These are phyloP conservation scores for Hippopotamus amphibius DNA, from an alignment of 2,113 vertebrate genomes.

Conservation along the genomic window DNA sequence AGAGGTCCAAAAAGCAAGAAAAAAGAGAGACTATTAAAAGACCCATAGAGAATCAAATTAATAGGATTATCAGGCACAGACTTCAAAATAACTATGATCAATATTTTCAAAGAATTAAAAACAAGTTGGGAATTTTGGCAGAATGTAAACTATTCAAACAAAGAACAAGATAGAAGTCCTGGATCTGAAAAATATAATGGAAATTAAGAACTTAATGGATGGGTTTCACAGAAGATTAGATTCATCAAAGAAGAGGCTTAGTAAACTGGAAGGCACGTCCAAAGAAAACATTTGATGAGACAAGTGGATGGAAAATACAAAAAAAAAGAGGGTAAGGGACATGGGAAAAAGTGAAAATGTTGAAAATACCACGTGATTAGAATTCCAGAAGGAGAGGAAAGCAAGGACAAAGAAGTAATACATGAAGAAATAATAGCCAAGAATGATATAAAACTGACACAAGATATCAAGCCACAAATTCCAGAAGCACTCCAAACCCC, in stretches of 20 bases:
- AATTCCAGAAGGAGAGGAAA: conserved; percentile 15
- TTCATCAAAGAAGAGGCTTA: not conserved
- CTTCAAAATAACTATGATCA: not conserved
- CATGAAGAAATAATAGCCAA: not conserved
- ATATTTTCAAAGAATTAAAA: not conserved
- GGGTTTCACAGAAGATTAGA: not conserved
- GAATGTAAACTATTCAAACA: not conserved
- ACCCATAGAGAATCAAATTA: not conserved
- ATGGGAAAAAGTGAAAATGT: not conserved
- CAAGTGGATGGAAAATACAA: not conserved
- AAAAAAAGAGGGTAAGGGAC: not conserved
- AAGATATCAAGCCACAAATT: not conserved
- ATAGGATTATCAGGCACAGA: not conserved
- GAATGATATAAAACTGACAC: not conserved
- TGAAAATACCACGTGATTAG: not conserved
- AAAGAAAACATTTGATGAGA: not conserved
- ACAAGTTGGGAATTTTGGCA: not conserved
- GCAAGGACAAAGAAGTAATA: not conserved
- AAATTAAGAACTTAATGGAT: not conserved
- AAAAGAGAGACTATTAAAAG: not conserved
- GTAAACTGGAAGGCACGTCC: not conserved
- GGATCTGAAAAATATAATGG: not conserved
- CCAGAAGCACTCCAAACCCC: not conserved
- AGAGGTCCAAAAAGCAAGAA: not conserved
- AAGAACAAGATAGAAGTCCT: not conserved